Evolutionary conservation across 2,797 vertebrate genomes (phyloP).

Genomic region (Chloroceryle amazona): DNA sequence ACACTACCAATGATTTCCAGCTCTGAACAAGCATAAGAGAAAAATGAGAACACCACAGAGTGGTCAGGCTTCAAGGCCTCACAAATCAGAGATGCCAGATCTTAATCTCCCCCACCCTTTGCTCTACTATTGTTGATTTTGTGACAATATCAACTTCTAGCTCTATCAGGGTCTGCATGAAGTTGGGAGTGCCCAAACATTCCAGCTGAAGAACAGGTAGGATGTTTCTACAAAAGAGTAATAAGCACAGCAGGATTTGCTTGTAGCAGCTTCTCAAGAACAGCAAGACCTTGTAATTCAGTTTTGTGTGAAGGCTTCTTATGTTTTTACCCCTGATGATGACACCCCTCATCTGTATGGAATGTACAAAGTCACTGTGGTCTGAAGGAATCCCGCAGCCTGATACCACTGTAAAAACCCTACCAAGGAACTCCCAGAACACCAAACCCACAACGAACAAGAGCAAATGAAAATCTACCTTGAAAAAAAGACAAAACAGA

Average conservation of each 20-base stretch:
- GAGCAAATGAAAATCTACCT: background rate
- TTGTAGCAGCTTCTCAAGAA: background rate
- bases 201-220: background rate
- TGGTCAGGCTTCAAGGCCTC: background rate
- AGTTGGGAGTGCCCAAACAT: background rate
- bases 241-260: background rate
- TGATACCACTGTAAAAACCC: fast-evolving
- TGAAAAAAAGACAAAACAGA: background rate
- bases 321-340: background rate
- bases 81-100: background rate
- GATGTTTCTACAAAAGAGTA: background rate
- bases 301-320: background rate
- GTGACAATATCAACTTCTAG: background rate
- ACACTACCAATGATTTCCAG: background rate
- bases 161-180: fast-evolving
- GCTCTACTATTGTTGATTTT: background rate
- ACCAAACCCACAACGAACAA: background rate
- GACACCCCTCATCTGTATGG: background rate
- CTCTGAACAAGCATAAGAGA: background rate
- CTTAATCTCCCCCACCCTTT: background rate
- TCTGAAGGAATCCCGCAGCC: background rate
- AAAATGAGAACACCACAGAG: background rate
- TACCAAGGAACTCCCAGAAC: background rate
- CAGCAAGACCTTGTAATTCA: background rate
- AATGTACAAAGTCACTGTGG: background rate